Evolutionary conservation across 2,797 vertebrate species (phyloP).

Genomic region (Ibycter americanus): DNA sequence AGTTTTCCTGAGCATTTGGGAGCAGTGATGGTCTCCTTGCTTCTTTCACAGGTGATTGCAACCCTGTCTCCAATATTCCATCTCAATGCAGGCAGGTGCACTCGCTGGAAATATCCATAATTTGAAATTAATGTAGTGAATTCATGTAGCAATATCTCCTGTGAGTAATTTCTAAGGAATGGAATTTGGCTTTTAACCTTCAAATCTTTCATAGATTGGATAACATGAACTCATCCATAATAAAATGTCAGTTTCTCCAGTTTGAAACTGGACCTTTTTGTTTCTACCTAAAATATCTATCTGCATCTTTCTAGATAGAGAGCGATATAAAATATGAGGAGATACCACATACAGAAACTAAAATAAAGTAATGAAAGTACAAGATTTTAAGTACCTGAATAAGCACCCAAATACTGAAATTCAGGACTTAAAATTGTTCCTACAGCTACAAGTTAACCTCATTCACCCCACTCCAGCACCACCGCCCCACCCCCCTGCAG

Average conservation of each 20-base stretch:
- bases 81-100: background rate
- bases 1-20: background rate
- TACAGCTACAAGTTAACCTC: background rate
- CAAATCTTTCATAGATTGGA: background rate
- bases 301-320: background rate
- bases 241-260: background rate
- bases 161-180: background rate
- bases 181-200: background rate
- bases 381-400: background rate
- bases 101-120: background rate
- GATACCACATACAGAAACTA: background rate
- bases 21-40: background rate
- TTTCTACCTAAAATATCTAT: background rate
- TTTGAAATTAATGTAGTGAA: background rate
- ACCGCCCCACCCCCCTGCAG: rapidly evolving
- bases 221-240: background rate
- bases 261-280: background rate
- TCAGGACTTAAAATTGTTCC: background rate
- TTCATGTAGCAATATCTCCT: background rate
- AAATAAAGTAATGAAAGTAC: background rate
- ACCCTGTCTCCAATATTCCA: background rate
- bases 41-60: background rate
- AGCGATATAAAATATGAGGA: background rate
- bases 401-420: background rate
- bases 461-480: background rate